A percentile compares a stretch with the other conserved stretches of the same genome.
phyloP scores from a whole-genome alignment of 1,140 invertebrate species.

The Conopomorpha cramerella region DNA sequence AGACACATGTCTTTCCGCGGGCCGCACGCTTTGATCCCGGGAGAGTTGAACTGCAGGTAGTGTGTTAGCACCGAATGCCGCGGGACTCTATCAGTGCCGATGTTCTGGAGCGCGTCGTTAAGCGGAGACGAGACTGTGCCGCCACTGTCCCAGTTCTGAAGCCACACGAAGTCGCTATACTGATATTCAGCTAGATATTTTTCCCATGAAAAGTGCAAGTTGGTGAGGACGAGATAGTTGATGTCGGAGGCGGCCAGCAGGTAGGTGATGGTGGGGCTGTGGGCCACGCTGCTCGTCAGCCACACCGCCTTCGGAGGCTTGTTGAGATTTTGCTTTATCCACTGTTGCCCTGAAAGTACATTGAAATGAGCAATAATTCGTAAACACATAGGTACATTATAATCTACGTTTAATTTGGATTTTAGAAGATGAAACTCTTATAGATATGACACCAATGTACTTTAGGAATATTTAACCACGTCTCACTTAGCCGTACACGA shows the following conservation, averaged over 20 bases:
- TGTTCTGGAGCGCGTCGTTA: constrained; percentile 43
- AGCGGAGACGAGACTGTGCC: constrained; percentile 58
- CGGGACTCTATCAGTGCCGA: constrained; percentile 30
- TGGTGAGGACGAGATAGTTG: constrained; percentile 69
- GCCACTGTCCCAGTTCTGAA: constrained; percentile 70
- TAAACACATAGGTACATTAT: too few relatives aligned
- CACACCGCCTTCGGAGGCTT: constrained; percentile 72
- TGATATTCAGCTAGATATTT: constrained; percentile 79
- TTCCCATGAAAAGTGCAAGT: constrained; percentile 78
- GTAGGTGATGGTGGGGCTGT: constrained; percentile 76
- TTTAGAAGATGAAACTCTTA: too few relatives aligned
- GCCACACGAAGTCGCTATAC: constrained; percentile 79
- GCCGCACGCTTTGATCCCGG: constrained; percentile 28
- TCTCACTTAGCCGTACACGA: too few relatives aligned
- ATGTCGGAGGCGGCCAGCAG: constrained; percentile 70
- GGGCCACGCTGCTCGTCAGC: constrained; percentile 81
- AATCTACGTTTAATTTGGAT: too few relatives aligned
- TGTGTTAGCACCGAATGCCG: constrained; percentile 32
- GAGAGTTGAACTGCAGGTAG: constrained; percentile 35
- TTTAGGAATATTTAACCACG: too few relatives aligned
- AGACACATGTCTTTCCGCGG: constrained; percentile 24
- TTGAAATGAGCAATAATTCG: too few relatives aligned
- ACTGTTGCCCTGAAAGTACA: constrained; percentile 83
- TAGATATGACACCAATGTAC: too few relatives aligned
- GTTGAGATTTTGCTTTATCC: constrained; percentile 72